Evolutionary conservation across 2,797 vertebrate genomes (phyloP).

Genomic region (Furcifer pardalis): DNA sequence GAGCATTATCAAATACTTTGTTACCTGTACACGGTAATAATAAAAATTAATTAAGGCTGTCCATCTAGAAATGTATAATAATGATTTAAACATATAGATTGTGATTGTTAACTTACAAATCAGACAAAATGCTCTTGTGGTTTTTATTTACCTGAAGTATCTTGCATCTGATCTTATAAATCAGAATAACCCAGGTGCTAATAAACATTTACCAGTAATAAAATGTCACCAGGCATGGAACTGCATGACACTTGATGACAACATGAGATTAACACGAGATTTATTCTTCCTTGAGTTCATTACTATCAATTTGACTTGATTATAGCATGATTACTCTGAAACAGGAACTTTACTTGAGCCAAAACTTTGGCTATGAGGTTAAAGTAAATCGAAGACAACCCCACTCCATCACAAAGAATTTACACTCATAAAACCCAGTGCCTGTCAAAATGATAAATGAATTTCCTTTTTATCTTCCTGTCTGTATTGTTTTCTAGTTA

Average conservation of each 20-base stretch:
- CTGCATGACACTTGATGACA: slow-evolving; percentile 41
- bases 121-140: slow-evolving; percentile 51
- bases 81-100: slow-evolving; percentile 37
- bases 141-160: slow-evolving; percentile 59
- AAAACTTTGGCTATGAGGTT: slow-evolving; percentile 66
- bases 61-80: not conserved
- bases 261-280: slow-evolving; percentile 54
- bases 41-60: not conserved
- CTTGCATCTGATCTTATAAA: slow-evolving; percentile 62
- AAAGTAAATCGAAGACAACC: slow-evolving; percentile 67
- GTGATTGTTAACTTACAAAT: slow-evolving; percentile 22
- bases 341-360: slow-evolving; percentile 63
- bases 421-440: slow-evolving; percentile 64
- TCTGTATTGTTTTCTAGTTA: slow-evolving; percentile 70
- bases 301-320: slow-evolving; percentile 61
- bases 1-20: not conserved
- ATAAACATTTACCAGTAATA: slow-evolving; percentile 65
- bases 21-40: not conserved
- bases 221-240: slow-evolving; percentile 33
- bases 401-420: slow-evolving; percentile 70
- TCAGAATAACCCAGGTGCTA: slow-evolving; percentile 59
- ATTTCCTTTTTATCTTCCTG: slow-evolving; percentile 69
- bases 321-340: slow-evolving; percentile 64
- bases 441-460: slow-evolving; percentile 71
- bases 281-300: slow-evolving; percentile 60